phyloP scores from a whole-genome alignment of 2,113 vertebrate species.

The Ochotona curzoniae region DNA sequence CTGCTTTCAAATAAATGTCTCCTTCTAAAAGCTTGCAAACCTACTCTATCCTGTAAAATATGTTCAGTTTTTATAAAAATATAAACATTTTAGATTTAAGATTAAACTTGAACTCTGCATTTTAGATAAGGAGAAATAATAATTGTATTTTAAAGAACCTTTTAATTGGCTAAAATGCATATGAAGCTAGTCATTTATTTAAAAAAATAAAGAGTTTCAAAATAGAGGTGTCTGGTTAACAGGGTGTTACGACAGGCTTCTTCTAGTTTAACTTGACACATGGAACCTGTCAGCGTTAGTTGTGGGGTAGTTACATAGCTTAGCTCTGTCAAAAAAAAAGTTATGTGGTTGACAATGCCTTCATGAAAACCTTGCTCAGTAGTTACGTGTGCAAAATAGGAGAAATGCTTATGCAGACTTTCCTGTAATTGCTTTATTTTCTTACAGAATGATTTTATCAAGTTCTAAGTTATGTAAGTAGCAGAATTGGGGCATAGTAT shows the following conservation, averaged over 20 bases:
- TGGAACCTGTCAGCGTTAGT: neutral
- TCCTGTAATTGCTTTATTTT: slow-evolving; percentile 36
- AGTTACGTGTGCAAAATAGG: neutral
- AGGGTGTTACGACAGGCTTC: neutral
- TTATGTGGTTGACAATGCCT: neutral
- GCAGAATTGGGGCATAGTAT: neutral
- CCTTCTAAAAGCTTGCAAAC: neutral
- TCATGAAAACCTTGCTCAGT: neutral
- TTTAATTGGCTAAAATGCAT: slow-evolving; percentile 36
- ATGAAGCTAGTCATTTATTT: neutral
- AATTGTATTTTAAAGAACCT: neutral
- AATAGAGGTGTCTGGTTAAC: neutral
- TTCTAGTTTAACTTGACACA: neutral
- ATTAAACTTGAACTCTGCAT: slow-evolving; percentile 44
- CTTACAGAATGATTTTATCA: neutral
- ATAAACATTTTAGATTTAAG: neutral
- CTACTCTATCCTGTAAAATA: neutral
- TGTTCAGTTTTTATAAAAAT: slow-evolving; percentile 3
- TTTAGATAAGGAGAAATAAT: neutral
- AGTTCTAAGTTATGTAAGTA: neutral
- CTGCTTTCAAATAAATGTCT: too few relatives aligned
- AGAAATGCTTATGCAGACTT: neutral
- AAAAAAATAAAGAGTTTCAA: neutral
- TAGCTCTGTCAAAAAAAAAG: neutral
- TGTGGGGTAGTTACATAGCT: neutral